Conservation (phyloP, 2,888 invertebrate species). For the Lumbricus terrestris region DNA sequence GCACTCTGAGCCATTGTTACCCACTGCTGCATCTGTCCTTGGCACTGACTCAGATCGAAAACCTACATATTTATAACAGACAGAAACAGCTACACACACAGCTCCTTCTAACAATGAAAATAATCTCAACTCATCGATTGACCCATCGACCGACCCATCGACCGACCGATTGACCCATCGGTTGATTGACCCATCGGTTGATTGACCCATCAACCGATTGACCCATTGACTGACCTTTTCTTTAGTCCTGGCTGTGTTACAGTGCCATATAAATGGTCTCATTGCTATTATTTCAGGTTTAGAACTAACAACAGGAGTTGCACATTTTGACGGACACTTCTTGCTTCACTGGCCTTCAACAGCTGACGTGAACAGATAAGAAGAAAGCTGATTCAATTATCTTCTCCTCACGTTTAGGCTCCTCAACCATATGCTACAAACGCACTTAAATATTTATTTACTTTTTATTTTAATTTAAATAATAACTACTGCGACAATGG, state of each 20-base stretch:
- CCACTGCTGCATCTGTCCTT: slow-evolving; percentile 95
- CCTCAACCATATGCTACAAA: neutral
- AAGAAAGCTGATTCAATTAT: neutral
- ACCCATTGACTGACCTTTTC: too few species aligned
- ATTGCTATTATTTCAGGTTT: too few species aligned
- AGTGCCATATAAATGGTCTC: too few species aligned
- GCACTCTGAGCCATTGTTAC: slow-evolving; percentile 71
- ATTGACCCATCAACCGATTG: too few species aligned
- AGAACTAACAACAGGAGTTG: too few species aligned
- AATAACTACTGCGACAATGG: neutral
- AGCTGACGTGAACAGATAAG: neutral
- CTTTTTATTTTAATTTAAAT: neutral
- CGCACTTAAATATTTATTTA: neutral
- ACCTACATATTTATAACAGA: slow-evolving; percentile 69
- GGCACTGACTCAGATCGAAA: slow-evolving; percentile 95
- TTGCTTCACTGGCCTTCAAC: neutral
- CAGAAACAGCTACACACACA: neutral
- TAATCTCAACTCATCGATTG: too few species aligned
- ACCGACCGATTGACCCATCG: too few species aligned
- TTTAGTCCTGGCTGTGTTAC: too few species aligned
- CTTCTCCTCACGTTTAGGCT: neutral
- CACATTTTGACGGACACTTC: too few species aligned
- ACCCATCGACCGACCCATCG: too few species aligned
- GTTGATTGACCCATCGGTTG: too few species aligned
- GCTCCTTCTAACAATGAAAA: neutral